These are phyloP conservation scores for Drepana falcataria DNA, from an alignment of 2,888 invertebrate genomes.

Conservation along the genomic window DNA sequence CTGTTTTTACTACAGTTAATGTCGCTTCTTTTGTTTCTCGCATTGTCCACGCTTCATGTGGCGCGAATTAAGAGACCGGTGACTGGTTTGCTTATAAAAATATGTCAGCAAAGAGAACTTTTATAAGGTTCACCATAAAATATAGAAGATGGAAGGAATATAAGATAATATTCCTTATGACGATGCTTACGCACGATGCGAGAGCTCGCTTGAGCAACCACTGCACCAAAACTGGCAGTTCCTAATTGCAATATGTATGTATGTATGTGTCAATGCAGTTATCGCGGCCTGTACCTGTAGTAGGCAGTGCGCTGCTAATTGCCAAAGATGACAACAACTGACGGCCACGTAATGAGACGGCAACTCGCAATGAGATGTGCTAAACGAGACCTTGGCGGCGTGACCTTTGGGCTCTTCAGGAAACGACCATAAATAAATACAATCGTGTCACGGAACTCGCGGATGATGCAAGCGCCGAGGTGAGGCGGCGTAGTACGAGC, in stretches of 20 bases:
- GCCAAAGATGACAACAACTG: neutral
- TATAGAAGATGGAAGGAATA: no score
- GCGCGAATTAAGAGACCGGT: no score
- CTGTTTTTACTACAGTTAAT: no score
- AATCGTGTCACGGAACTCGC: neutral
- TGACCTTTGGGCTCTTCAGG: neutral
- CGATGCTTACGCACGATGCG: no score
- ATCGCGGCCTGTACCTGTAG: neutral
- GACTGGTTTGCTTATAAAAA: no score
- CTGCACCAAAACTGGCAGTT: neutral
- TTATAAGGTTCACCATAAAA: no score
- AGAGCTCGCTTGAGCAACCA: neutral
- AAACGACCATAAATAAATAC: neutral
- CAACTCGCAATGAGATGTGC: neutral
- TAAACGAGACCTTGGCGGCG: neutral
- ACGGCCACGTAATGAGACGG: neutral
- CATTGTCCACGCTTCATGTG: no score
- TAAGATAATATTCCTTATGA: no score
- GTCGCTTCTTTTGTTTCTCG: no score
- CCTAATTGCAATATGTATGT: neutral
- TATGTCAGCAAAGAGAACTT: no score
- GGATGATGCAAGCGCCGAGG: neutral
- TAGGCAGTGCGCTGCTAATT: neutral
- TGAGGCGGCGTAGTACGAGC: no score
- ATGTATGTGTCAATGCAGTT: neutral